Evolutionary conservation across 2,113 vertebrate species (phyloP).

Genomic region (Acinonyx jubatus): DNA sequence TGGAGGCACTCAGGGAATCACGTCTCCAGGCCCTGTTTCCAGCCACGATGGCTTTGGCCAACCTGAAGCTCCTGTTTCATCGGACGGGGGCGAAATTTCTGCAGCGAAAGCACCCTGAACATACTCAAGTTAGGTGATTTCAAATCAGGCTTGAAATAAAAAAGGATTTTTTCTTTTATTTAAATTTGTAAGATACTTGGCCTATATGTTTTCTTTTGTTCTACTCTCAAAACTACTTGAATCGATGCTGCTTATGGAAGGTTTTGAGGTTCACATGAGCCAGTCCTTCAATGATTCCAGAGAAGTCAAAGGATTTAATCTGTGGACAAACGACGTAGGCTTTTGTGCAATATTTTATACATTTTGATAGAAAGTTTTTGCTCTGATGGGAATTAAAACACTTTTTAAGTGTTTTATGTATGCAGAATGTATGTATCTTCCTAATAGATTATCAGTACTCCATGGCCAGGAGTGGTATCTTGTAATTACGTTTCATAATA

Average conservation of each 20-base stretch:
- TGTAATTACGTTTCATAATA: neutral
- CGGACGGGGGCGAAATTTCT: neutral
- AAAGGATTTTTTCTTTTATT: neutral
- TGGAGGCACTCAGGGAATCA: fast-evolving
- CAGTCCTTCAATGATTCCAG: neutral
- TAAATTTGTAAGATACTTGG: neutral
- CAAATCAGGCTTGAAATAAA: neutral
- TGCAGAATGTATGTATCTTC: neutral
- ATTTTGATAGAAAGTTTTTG: neutral
- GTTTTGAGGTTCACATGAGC: neutral
- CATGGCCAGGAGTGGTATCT: neutral
- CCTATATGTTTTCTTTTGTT: neutral
- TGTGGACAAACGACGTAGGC: neutral
- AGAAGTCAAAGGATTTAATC: neutral
- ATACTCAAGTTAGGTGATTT: neutral
- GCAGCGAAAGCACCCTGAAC: neutral
- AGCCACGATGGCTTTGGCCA: neutral
- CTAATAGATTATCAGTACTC: neutral
- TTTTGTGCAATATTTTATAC: neutral
- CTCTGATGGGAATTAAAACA: neutral
- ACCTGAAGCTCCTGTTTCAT: neutral
- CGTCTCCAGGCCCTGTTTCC: too few relatives aligned
- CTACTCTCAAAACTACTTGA: neutral
- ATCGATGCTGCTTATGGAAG: neutral
- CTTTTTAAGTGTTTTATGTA: neutral